Conservation (phyloP, 2,113 vertebrate genomes). For the Oceanodroma tethys region DNA sequence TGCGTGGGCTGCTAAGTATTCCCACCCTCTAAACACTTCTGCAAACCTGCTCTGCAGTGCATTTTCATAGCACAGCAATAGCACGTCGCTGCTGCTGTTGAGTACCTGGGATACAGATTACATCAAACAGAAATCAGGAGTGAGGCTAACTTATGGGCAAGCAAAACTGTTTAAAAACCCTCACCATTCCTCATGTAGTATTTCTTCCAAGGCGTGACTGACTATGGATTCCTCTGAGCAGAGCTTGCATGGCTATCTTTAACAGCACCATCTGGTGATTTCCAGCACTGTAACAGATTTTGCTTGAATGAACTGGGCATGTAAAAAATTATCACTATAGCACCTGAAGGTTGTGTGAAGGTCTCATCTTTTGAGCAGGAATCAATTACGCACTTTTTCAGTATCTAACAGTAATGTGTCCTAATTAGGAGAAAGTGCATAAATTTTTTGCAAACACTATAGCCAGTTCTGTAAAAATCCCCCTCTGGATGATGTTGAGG, state of each 20-base stretch:
- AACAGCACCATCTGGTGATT: slow-evolving; percentile 38
- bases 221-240: neutral
- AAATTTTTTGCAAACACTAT: neutral
- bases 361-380: neutral
- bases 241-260: neutral
- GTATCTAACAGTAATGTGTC: neutral
- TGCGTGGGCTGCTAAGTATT: neutral
- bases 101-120: neutral
- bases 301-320: neutral
- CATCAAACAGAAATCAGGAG: neutral
- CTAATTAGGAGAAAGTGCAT: neutral
- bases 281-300: neutral
- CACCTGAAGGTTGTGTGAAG: neutral
- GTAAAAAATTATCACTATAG: neutral
- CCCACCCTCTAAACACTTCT: neutral
- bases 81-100: rapidly evolving
- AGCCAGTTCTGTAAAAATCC: neutral
- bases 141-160: neutral
- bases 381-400: neutral
- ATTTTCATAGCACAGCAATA: neutral
- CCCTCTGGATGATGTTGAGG: neutral
- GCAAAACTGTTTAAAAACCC: neutral
- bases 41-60: neutral
- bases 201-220: neutral
- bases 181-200: neutral